phyloP scores from a whole-genome alignment of 2,113 vertebrate species.

The Accipiter cooperii region DNA sequence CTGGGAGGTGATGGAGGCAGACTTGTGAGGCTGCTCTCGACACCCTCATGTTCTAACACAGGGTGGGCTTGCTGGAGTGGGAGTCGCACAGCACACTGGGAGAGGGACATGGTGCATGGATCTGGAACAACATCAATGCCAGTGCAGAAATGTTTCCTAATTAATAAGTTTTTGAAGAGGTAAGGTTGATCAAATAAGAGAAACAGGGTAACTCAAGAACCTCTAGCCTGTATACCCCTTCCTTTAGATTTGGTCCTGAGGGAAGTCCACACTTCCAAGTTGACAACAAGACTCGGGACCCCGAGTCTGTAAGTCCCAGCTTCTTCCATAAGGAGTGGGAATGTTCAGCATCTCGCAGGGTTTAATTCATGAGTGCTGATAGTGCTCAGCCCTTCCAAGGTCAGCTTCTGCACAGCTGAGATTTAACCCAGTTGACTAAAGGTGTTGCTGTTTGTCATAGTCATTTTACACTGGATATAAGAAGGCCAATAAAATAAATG shows the following conservation, averaged over 20 bases:
- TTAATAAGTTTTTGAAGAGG: not conserved
- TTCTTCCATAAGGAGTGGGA: not conserved
- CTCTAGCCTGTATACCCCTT: not conserved
- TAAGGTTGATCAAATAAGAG: not conserved
- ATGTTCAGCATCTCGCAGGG: not conserved
- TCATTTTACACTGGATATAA: not conserved
- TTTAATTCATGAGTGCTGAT: not conserved
- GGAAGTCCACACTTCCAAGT: not conserved
- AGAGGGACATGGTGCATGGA: fast-evolving
- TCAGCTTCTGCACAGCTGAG: not conserved
- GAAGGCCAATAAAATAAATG: not conserved
- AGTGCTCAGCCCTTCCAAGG: not conserved
- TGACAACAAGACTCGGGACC: not conserved
- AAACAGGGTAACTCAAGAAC: not conserved
- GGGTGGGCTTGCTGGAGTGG: not conserved
- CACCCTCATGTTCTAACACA: not conserved
- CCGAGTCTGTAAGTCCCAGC: not conserved
- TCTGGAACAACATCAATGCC: not conserved
- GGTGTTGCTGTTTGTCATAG: not conserved
- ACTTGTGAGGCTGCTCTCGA: not conserved
- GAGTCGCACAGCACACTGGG: not conserved
- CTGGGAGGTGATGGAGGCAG: fast-evolving
- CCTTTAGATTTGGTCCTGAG: not conserved
- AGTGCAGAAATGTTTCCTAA: not conserved
- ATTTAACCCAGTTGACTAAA: not conserved